Conservation (phyloP, 2,113 vertebrate genomes). For the Drymodes brunneopygia region DNA sequence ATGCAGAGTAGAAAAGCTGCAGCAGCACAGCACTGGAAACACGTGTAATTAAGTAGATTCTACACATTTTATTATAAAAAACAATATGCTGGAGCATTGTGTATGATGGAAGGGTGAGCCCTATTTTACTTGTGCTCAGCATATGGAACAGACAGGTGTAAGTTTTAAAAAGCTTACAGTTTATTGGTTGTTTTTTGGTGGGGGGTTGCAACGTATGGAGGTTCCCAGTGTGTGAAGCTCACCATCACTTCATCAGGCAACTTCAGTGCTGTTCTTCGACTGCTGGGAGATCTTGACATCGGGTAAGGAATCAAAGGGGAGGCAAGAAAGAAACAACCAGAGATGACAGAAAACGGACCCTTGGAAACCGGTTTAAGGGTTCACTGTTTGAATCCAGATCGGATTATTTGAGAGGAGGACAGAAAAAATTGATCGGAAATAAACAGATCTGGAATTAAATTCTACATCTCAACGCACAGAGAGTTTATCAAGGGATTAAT, state of each 20-base stretch:
- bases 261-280: not conserved
- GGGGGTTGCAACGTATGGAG: accelerated
- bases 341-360: not conserved
- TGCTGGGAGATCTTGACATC: accelerated
- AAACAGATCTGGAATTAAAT: not conserved
- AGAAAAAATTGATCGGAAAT: not conserved
- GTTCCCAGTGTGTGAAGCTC: accelerated
- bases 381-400: accelerated
- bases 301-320: not conserved
- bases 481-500: accelerated
- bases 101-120: accelerated
- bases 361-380: not conserved
- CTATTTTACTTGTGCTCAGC: not conserved
- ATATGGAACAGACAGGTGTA: accelerated
- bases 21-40: not conserved
- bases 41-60: not conserved
- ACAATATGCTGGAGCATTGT: not conserved
- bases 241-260: not conserved
- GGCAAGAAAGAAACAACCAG: not conserved
- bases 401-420: not conserved
- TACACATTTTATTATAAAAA: not conserved
- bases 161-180: not conserved
- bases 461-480: not conserved
- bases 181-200: not conserved
- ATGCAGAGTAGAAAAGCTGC: not conserved